These are phyloP conservation scores for Melanaphis sacchari DNA, from an alignment of 1,140 invertebrate genomes.

Conservation along the genomic window DNA sequence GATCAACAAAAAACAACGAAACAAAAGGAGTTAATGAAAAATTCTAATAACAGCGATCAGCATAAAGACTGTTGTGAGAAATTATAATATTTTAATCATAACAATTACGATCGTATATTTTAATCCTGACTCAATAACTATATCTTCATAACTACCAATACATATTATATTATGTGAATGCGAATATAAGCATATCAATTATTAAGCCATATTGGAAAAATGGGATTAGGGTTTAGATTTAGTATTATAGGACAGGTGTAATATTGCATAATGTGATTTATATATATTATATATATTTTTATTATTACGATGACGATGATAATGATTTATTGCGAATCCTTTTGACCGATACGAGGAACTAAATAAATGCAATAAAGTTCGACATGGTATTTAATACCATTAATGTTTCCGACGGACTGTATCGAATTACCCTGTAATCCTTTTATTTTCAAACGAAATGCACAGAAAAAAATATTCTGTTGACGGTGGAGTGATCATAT, in stretches of 20 bases:
- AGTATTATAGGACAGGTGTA: neutral
- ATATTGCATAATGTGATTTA: neutral
- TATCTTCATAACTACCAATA: too few relatives aligned
- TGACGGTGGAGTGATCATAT: neutral
- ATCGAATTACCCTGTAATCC: constrained; percentile 48
- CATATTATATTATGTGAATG: neutral
- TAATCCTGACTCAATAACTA: too few relatives aligned
- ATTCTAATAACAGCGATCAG: too few relatives aligned
- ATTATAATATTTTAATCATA: too few relatives aligned
- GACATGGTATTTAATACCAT: neutral
- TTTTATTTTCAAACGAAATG: neutral
- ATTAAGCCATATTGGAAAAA: neutral
- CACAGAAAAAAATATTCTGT: neutral
- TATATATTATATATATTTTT: neutral
- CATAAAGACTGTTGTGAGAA: too few relatives aligned
- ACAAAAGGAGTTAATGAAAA: too few relatives aligned
- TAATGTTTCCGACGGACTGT: constrained; percentile 5
- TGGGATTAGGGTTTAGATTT: neutral
- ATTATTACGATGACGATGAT: neutral
- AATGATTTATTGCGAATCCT: neutral
- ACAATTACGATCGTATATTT: too few relatives aligned
- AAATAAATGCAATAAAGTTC: neutral
- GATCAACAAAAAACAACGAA: too few relatives aligned
- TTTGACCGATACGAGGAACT: neutral
- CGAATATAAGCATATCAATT: neutral